A percentile compares a stretch with the other conserved stretches of the same genome.
Evolutionary conservation across 2,888 invertebrate species (phyloP).

Genomic region (Thecocarcelia acutangulata): DNA sequence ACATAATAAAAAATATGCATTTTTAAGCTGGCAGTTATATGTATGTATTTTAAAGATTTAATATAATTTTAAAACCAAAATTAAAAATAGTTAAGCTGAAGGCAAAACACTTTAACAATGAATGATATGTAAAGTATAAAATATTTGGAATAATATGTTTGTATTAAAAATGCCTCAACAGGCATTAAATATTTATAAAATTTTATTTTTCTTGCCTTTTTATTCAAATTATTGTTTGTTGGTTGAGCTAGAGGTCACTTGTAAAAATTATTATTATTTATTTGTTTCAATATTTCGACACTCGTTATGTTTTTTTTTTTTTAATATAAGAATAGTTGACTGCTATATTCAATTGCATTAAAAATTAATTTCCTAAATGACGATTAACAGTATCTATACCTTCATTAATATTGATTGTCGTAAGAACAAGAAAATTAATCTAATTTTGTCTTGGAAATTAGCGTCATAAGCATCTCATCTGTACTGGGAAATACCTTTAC

Average conservation of each 20-base stretch:
- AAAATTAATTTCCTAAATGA: slow-evolving; percentile 35
- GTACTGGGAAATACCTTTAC: slow-evolving; percentile 15
- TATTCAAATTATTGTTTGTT: too few relatives aligned
- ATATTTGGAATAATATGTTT: too few relatives aligned
- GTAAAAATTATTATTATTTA: too few relatives aligned
- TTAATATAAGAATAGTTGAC: too few relatives aligned
- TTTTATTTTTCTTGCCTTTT: too few relatives aligned
- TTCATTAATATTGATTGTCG: slow-evolving; percentile 18
- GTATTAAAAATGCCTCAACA: too few relatives aligned
- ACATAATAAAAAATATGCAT: slow-evolving; percentile 22
- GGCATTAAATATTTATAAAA: too few relatives aligned
- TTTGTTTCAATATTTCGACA: too few relatives aligned
- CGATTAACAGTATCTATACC: background rate
- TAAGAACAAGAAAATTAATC: background rate
- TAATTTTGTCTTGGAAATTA: background rate
- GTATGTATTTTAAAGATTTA: slow-evolving; percentile 23
- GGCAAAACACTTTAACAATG: too few relatives aligned
- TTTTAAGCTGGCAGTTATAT: slow-evolving; percentile 17
- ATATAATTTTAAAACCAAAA: background rate
- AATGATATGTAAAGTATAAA: too few relatives aligned
- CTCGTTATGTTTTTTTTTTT: too few relatives aligned
- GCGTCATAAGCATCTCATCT: background rate
- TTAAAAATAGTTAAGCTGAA: background rate
- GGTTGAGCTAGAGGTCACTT: too few relatives aligned
- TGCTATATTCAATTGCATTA: background rate